Evolutionary conservation across 1,140 invertebrate genomes (phyloP).

Genomic region (Caenorhabditis briggsae): DNA sequence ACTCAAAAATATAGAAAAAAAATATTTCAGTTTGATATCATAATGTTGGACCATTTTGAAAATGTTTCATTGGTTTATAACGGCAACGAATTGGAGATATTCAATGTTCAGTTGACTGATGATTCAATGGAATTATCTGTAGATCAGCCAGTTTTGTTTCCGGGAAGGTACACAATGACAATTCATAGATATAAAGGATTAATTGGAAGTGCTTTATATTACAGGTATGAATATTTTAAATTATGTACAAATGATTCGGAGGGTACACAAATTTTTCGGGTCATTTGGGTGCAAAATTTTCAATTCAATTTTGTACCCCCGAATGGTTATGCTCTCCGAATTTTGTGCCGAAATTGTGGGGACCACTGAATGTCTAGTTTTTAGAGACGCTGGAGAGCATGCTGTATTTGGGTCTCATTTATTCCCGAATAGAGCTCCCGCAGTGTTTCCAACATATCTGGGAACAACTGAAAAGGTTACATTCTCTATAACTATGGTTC

Average conservation of each 20-base stretch:
- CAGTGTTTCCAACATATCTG: conserved; percentile 45
- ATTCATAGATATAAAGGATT: conserved; percentile 60
- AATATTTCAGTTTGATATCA: conserved; percentile 37
- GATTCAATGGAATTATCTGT: conserved; percentile 54
- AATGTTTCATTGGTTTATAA: conserved; percentile 57
- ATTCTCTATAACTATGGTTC: conserved; percentile 51
- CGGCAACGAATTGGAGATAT: conserved; percentile 46
- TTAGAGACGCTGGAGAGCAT: conserved; percentile 60
- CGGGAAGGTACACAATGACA: conserved; percentile 56
- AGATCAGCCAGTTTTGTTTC: conserved; percentile 52
- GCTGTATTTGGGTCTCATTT: conserved; percentile 53
- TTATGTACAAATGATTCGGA: too few relatives aligned
- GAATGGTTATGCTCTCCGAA: too few relatives aligned
- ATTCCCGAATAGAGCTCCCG: conserved; percentile 50
- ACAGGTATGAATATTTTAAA: conserved; percentile 30
- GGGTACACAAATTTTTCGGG: too few relatives aligned
- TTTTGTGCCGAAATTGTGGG: too few relatives aligned
- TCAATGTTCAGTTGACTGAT: conserved; percentile 57
- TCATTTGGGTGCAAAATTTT: too few relatives aligned
- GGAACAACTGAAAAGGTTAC: conserved; percentile 30
- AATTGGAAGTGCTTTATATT: conserved; percentile 57
- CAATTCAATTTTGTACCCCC: too few relatives aligned
- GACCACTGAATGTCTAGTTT: neutral
- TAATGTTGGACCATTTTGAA: conserved; percentile 57
- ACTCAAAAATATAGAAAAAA: neutral